Conservation (phyloP, 1,140 invertebrate species). For the Psilanteris sp. region DNA sequence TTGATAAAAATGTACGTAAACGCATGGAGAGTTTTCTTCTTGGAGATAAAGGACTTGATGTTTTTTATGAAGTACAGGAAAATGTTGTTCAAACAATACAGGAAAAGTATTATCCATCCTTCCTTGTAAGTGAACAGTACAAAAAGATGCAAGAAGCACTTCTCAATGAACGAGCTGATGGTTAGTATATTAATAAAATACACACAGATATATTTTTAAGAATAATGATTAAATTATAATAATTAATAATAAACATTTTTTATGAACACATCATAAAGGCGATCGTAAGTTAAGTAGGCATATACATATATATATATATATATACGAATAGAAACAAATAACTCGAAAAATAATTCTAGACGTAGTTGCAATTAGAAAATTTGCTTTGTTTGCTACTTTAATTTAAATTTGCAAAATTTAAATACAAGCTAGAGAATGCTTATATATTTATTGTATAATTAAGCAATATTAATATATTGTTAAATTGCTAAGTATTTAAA, state of each 20-base stretch:
- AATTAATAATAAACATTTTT: slow-evolving; percentile 5
- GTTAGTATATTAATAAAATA: slow-evolving; percentile 60
- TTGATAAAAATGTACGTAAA: slow-evolving; percentile 87
- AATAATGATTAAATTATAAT: too few species aligned
- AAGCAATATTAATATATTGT: too few species aligned
- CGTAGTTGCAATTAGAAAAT: background rate
- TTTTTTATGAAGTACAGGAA: slow-evolving; percentile 92
- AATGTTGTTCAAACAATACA: slow-evolving; percentile 88
- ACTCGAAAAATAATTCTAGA: too few species aligned
- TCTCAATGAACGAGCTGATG: slow-evolving; percentile 83
- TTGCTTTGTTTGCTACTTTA: too few species aligned
- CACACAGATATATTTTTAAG: background rate
- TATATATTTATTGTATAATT: too few species aligned
- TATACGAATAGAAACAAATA: too few species aligned
- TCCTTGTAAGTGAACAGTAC: slow-evolving; percentile 92
- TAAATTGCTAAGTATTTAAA: too few species aligned
- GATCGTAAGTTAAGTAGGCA: slow-evolving; percentile 49
- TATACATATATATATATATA: too few species aligned
- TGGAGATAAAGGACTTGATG: slow-evolving; percentile 92
- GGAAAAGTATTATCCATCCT: slow-evolving; percentile 93
- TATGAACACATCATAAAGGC: slow-evolving; percentile 26
- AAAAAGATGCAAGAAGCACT: slow-evolving; percentile 87
- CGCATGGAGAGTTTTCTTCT: slow-evolving; percentile 92
- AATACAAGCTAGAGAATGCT: too few species aligned
- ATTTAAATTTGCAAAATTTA: too few species aligned